Percentiles rank a stretch among this genome's conserved stretches.
phyloP scores from a whole-genome alignment of 2,888 invertebrate species.

The Sipha maydis region DNA sequence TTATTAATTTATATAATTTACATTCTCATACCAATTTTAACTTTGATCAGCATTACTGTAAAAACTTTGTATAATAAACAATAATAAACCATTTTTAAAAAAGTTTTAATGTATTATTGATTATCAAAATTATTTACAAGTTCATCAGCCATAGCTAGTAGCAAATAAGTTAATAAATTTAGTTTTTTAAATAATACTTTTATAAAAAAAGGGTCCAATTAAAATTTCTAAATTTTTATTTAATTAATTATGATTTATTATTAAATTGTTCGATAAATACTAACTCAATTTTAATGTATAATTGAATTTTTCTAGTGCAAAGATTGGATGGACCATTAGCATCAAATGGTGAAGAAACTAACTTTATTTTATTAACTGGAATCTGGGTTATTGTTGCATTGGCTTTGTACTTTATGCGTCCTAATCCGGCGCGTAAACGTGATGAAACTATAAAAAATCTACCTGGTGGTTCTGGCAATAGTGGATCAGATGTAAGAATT shows the following conservation, averaged over 20 bases:
- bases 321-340: conserved; percentile 57
- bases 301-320: conserved; percentile 45
- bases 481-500: conserved; percentile 47
- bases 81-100: not conserved
- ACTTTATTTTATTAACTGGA: conserved; percentile 64
- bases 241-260: not conserved
- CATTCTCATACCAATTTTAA: not conserved
- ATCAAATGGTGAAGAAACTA: conserved; percentile 63
- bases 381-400: conserved; percentile 65
- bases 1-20: not conserved
- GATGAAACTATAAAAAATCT: conserved; percentile 51
- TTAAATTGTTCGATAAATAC: not conserved
- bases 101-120: not conserved
- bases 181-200: not conserved
- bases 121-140: not conserved
- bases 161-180: not conserved
- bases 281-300: not conserved
- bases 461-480: conserved; percentile 45
- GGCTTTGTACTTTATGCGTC: conserved; percentile 64
- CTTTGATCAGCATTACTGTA: not conserved
- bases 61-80: not conserved
- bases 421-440: conserved; percentile 44
- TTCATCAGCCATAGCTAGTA: not conserved
- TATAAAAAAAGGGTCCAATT: not conserved
- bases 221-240: not conserved